Base-by-base conservation (phyloP, 92 coral and sea anemone genomes). In the Phymanthus crucifer region DNA sequence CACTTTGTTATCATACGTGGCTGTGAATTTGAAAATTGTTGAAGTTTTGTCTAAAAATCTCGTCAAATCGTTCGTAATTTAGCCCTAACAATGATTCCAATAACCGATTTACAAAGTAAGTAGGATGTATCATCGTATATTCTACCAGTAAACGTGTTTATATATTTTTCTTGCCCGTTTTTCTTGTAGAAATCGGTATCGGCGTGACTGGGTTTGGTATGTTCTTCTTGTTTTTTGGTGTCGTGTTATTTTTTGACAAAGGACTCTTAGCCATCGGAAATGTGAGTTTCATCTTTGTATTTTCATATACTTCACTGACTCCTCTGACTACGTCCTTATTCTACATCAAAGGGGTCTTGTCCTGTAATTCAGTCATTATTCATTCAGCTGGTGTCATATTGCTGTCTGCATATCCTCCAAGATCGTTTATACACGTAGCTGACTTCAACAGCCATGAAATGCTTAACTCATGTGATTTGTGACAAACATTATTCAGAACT, bases 261-360 rank as follows among this genome's bases (percentile, higher is more conserved):
- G 99, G 99, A 70, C 89, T 96, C 47, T 88, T 96, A 80, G 99
- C 99, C 13, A 96, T 96, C 74, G 99, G 99, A 83, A 96, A 96
- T 91, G 99, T 96, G 85, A 96, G 99, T 91, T 34, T 13, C 32
- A 35, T 77, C 40, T 24, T 34, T 61, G 26, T 61, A 61, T 24
- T 24, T 34, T 11, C 16, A 1, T 14, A 18, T 21, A 18, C 23
- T 32, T 34, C 35, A 33, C 10, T 3, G 16, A 38, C 35, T 69
- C 9, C 73, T 69, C 11, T 69, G 48, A 43, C 48, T 11, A 43
- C 14, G 48, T 0, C 18, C 0, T 7, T 11, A 43, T 43, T 5
- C 48, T 43, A 43, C 13, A 43, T 43, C 14, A 43, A 43, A 43
- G 18, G 14, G 48, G 48, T 43, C 10, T 43, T 43, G 48, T 43